phyloP scores from a whole-genome alignment of 1,140 invertebrate genomes.

The Zaprionus kolodkinae region DNA sequence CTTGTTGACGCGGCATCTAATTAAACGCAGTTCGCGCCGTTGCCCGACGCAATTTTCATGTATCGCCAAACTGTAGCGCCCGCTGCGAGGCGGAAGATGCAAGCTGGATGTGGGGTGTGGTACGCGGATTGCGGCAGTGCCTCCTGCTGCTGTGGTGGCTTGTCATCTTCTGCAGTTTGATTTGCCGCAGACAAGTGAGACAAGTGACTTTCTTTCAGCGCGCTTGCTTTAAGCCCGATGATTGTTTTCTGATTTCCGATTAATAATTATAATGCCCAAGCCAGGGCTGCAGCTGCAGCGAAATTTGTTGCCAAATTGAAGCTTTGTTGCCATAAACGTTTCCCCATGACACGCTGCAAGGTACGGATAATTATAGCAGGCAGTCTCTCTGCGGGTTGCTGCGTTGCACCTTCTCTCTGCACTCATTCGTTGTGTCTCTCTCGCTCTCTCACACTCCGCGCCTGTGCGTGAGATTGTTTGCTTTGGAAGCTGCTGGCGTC shows the following conservation, averaged over 20 bases:
- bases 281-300: conserved; percentile 63
- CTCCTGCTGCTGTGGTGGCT: conserved; percentile 13
- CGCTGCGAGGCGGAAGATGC: conserved; percentile 38
- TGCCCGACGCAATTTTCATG: conserved; percentile 72
- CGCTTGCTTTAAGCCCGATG: conserved; percentile 57
- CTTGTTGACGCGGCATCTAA: conserved; percentile 83
- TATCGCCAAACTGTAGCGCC: conserved; percentile 80
- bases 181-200: conserved; percentile 36
- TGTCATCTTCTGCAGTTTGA: conserved; percentile 33
- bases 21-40: conserved; percentile 59
- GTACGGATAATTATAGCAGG: conserved; percentile 62
- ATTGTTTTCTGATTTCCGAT: conserved; percentile 80
- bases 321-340: conserved; percentile 69
- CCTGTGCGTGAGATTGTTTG: conserved; percentile 60
- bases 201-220: conserved; percentile 61
- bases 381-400: conserved; percentile 5
- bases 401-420: neutral
- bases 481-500: conserved; percentile 35
- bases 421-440: neutral
- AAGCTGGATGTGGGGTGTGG: neutral
- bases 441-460: conserved; percentile 17
- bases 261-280: conserved; percentile 74
- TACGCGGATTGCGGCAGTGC: too few relatives aligned
- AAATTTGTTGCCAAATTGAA: conserved; percentile 59
- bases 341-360: conserved; percentile 55